phyloP scores from a whole-genome alignment of 2,113 vertebrate genomes.

The Hipposideros armiger region DNA sequence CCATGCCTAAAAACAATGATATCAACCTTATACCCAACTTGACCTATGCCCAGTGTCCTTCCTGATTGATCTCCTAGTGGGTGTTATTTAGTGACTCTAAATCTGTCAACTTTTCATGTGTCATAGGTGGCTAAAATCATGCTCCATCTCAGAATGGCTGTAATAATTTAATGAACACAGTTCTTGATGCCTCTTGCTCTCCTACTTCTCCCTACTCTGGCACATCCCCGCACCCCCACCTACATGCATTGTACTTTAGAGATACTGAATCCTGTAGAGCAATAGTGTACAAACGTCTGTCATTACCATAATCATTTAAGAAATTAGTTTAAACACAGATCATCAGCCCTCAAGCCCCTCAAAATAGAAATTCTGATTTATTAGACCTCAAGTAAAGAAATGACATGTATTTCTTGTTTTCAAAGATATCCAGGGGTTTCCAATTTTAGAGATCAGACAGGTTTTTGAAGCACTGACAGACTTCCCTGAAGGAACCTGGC shows the following conservation, averaged over 20 bases:
- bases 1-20: background rate
- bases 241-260: background rate
- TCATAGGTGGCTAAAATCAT: background rate
- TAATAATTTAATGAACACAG: background rate
- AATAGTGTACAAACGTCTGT: background rate
- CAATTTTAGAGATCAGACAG: background rate
- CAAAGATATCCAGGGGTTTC: background rate
- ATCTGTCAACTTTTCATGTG: background rate
- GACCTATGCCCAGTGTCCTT: background rate
- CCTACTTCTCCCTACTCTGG: background rate
- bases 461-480: background rate
- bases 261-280: background rate
- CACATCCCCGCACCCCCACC: background rate
- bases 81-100: background rate
- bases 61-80: background rate
- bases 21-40: background rate
- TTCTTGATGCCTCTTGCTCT: background rate
- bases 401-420: background rate
- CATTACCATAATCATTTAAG: background rate
- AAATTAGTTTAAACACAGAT: background rate
- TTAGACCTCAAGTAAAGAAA: background rate
- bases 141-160: background rate
- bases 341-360: accelerated
- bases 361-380: background rate
- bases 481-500: background rate